Conservation (phyloP, 2,888 invertebrate species). For the Aphodius granarius region DNA sequence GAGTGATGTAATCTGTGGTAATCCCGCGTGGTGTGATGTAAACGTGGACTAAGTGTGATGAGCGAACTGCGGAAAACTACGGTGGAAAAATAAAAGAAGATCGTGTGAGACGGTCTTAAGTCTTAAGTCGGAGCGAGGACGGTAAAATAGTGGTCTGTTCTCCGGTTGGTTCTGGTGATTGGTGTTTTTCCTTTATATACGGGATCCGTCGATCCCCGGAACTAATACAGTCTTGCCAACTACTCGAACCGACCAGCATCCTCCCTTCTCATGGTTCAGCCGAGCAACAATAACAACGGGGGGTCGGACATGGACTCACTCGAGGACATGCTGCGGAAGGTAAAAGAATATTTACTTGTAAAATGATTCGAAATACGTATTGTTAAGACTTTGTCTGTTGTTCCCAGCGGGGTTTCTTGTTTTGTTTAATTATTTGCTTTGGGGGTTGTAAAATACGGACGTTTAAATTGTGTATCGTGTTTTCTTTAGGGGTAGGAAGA, state of each 20-base stretch:
- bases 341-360: constrained; percentile 33
- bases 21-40: background rate
- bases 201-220: no score
- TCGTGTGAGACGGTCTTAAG: background rate
- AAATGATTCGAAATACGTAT: background rate
- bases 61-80: background rate
- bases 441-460: no score
- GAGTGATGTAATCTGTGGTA: background rate
- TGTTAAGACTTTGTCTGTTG: background rate
- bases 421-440: no score
- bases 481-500: no score
- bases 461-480: no score
- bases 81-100: background rate
- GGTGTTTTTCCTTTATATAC: background rate
- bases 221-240: background rate
- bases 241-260: background rate
- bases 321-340: constrained; percentile 56
- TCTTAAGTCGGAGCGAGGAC: background rate
- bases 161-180: background rate
- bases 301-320: constrained; percentile 55
- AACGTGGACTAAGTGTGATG: background rate
- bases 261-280: constrained; percentile 49
- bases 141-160: background rate
- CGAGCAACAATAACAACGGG: constrained; percentile 53
- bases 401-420: no score